Percentiles rank a stretch among this genome's conserved stretches.
Conservation (phyloP, 2,113 vertebrate genomes). For the Hydrochoerus hydrochaeris region DNA sequence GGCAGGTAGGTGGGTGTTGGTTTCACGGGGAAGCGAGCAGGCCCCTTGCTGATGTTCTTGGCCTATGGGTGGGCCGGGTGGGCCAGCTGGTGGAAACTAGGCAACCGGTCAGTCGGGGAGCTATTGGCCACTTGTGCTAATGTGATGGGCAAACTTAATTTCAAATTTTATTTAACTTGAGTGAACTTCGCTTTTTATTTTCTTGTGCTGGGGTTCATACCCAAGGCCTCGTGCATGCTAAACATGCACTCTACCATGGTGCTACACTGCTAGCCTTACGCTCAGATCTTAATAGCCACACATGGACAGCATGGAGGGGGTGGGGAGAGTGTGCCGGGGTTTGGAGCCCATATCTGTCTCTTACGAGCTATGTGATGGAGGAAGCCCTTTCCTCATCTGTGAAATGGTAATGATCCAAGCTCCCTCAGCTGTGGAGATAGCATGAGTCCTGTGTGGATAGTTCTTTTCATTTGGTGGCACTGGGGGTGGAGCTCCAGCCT, state of each 20-base stretch:
- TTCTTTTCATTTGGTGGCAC: background rate
- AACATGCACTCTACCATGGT: background rate
- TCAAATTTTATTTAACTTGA: constrained; percentile 5
- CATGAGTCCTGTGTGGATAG: rapidly evolving
- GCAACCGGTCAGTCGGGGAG: background rate
- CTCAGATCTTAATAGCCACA: background rate
- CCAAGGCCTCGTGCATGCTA: background rate
- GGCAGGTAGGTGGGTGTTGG: constrained; percentile 94
- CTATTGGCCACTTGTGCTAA: rapidly evolving
- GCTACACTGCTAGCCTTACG: background rate
- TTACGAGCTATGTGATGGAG: background rate
- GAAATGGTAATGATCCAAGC: background rate
- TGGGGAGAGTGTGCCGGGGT: background rate
- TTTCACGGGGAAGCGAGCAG: background rate
- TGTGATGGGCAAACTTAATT: background rate
- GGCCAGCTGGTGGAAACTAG: background rate
- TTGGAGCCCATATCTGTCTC: background rate
- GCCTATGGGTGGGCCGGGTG: no score
- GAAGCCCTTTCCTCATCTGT: background rate
- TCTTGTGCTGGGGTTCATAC: background rate
- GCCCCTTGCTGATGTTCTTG: background rate
- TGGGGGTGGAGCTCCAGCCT: no score
- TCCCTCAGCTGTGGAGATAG: background rate
- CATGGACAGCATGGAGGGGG: rapidly evolving
- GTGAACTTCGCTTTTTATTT: background rate